Base-by-base conservation (phyloP, 2,113 vertebrate species). In the Ploceus nigricollis region DNA sequence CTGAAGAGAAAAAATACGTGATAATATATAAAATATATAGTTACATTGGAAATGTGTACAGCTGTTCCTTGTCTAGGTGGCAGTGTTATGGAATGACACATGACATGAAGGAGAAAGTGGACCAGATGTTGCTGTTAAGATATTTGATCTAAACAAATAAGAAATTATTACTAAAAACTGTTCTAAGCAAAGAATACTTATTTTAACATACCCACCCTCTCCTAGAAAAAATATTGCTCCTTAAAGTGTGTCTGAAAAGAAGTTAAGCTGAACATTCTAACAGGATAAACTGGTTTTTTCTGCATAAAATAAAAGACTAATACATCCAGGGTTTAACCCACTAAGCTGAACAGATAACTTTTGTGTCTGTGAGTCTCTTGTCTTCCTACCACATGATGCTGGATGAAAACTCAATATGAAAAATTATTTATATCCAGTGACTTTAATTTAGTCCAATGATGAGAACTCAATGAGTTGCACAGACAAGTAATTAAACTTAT, bases 401-500 rank as follows among this genome's bases (percentile, higher is more conserved):
- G 56, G 44, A 51, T 93, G 60, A 83, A 89, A 94, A 77, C 42
- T 88, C 69, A 75, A 2, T 44, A 51, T 83, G 60, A 85, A 88
- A 75, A 94, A 81, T 84, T 83, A 68, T 61, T 94, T 93, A 33
- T 81, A 92, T 81, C 75, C 31, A 60, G 51, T 70, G 19, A 76
- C 61, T 94, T 87, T 68, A 95, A 84, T 96, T 68, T 77, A 89
- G 56, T 64, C 57, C 51, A 56, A 0, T 75, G 60, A 88, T 73
- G 56, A 83, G 85, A 68, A 86, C 81, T 90, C 87, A 73, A 10
- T 76, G 22, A 93, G 82, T 82, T 86, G 39, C 79, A 40, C 71
- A 90, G 82, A 70, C 35, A 95, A 82, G 87, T 82, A 94, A 91
- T 96, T 91, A 93, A 93, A 90, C 78, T 96, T 88, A 87, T 73